Base-by-base conservation (phyloP, 2,113 vertebrate species). In the Leptosomus discolor region DNA sequence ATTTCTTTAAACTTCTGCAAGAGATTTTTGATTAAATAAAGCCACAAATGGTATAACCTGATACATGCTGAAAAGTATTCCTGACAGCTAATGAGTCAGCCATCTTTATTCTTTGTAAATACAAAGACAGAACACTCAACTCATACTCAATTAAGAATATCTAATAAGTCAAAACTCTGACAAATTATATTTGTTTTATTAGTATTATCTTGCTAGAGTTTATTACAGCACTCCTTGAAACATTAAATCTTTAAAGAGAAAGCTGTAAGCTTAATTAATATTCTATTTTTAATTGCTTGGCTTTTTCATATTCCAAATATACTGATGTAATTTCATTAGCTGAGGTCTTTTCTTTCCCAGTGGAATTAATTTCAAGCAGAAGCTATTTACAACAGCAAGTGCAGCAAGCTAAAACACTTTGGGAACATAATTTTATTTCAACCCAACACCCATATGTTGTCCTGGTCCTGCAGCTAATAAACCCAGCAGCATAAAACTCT, bases 171-270 rank as follows among this genome's bases (percentile, higher is more conserved):
- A n/a, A n/a, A 92, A 60, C 15, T 79, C 86, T 92, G 79, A 51
- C 93, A 86, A 92, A 86, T 80, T 91, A 48, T 60, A 79, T 88
- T 92, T 90, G 90, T 48, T 95, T 92, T 96, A 94, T 86, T 94
- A 88, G 71, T 29, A 86, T 92, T 88, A 84, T 34, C 83, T 88
- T 88, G 67, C 71, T 76, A 48, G 79, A 86, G 57, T 76, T 94
- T 95, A 95, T 86, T 94, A 88, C 70, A 83, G 71, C 53, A 43
- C 68, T 95, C 63, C 68, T 92, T 91, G 79, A 94, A 85, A 92
- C 67, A 80, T 63, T 94, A 87, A 87, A 94, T 87, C 94, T 94
- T 87, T 89, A n/a, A 94, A 76, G 63, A 94, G 83, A 75, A 88
- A 86, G 67, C 48, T 80, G 71, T 45, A 94, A 82, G 63, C 58